phyloP scores from a whole-genome alignment of 2,113 vertebrate genomes.

The Anas platyrhynchos region DNA sequence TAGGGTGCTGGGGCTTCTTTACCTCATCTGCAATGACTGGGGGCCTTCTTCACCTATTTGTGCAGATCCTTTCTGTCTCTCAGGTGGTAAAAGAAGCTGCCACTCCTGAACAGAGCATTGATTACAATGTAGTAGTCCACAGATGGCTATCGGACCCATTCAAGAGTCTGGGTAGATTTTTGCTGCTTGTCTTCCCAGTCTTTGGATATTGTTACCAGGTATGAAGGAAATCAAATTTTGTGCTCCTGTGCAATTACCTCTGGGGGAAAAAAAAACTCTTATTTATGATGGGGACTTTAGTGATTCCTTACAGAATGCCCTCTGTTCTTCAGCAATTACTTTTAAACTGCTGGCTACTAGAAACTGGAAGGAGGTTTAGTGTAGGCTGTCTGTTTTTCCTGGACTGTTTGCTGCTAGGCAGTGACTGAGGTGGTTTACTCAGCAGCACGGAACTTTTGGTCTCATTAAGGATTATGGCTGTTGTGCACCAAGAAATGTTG shows the following conservation, averaged over 20 bases:
- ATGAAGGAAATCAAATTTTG: background rate
- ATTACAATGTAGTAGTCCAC: background rate
- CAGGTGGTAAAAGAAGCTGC: background rate
- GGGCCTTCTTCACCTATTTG: background rate
- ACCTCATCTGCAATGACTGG: background rate
- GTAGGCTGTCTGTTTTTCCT: background rate
- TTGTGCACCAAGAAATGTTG: background rate
- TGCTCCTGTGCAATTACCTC: background rate
- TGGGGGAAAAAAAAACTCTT: background rate
- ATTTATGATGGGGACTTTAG: background rate
- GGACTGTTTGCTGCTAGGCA: background rate
- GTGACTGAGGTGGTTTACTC: background rate
- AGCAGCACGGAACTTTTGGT: background rate
- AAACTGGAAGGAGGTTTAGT: background rate
- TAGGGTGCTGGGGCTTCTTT: background rate
- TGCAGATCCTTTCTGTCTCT: background rate
- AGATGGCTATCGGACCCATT: background rate
- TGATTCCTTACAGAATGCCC: background rate
- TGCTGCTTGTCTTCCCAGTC: background rate
- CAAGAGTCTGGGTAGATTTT: background rate
- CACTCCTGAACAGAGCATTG: background rate
- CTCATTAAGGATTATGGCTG: background rate
- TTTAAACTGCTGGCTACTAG: background rate
- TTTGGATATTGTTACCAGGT: background rate
- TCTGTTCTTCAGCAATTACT: background rate